Conservation (phyloP, 92 coral and sea anemone genomes). For the Umimayanthus chanpuru region DNA sequence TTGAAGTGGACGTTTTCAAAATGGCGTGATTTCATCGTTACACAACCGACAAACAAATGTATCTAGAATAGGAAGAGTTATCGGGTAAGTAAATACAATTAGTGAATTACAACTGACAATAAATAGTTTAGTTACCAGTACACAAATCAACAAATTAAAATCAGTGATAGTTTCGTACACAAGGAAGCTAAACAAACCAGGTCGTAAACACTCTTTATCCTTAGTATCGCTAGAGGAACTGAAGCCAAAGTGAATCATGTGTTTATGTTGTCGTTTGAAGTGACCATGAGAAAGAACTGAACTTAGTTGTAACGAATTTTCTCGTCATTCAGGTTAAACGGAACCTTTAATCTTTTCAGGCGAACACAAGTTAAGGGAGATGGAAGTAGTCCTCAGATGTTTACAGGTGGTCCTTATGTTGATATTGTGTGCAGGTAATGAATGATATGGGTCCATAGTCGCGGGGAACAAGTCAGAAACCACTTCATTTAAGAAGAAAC, state of each 20-base stretch:
- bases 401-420: conserved; percentile 14
- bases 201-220: background rate
- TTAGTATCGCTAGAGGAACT: too few species aligned
- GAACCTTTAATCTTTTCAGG: background rate
- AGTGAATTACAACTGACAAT: background rate
- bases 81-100: background rate
- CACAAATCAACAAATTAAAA: background rate
- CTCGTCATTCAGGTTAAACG: background rate
- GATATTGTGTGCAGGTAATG: conserved; percentile 17
- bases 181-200: background rate
- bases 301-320: background rate
- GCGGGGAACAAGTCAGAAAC: background rate
- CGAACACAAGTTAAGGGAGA: background rate
- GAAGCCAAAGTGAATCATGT: background rate
- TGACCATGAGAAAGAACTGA: background rate
- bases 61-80: background rate
- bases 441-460: too few species aligned
- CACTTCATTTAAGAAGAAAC: background rate
- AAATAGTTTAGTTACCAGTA: background rate
- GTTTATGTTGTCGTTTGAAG: background rate
- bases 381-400: background rate
- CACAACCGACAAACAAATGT: background rate
- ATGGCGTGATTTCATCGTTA: background rate
- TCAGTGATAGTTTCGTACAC: background rate
- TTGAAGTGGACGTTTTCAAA: background rate